Percentiles rank a stretch among this genome's conserved stretches.
phyloP scores from a whole-genome alignment of 2,888 invertebrate genomes.

The Sepiola atlantica region DNA sequence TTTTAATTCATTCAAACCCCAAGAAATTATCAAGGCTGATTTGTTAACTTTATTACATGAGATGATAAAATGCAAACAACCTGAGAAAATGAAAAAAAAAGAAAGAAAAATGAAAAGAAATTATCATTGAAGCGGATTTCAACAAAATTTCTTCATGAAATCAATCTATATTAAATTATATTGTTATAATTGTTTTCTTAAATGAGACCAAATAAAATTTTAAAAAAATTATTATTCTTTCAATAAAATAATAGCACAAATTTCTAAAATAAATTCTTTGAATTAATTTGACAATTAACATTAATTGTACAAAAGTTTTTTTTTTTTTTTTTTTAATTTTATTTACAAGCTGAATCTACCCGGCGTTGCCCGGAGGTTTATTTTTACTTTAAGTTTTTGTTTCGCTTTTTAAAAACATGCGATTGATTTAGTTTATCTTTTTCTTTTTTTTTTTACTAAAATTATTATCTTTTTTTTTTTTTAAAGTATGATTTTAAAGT shows the following conservation, averaged over 20 bases:
- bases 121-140: neutral
- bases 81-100: too few species aligned
- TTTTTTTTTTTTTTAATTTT: too few species aligned
- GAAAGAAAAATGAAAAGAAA: too few species aligned
- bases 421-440: neutral
- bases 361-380: too few species aligned
- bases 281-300: neutral
- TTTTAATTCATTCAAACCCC: neutral
- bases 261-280: neutral
- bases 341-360: too few species aligned
- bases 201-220: neutral
- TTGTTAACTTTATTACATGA: neutral
- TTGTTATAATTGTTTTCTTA: neutral
- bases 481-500: neutral
- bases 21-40: neutral
- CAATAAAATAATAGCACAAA: neutral
- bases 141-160: neutral
- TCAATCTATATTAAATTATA: neutral
- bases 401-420: neutral
- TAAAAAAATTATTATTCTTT: neutral
- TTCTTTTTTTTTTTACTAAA: neutral
- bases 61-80: neutral
- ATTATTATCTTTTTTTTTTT: neutral
- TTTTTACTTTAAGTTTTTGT: too few species aligned
- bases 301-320: too few species aligned